A percentile compares a stretch with the other conserved stretches of the same genome.
These are phyloP conservation scores for Fulica atra DNA, from an alignment of 2,113 vertebrate species.

Conservation along the genomic window DNA sequence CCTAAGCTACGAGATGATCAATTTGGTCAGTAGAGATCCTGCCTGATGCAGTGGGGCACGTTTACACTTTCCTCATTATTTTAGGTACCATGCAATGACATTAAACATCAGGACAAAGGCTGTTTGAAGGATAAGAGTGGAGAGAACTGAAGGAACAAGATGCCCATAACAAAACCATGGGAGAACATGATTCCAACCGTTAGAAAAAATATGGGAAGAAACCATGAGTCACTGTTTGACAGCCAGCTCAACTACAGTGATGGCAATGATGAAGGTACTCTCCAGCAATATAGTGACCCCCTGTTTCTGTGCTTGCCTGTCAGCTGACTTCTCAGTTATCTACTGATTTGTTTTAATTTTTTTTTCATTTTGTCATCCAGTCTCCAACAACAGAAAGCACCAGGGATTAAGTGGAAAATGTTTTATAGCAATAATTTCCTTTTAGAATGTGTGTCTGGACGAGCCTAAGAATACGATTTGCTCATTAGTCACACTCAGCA, in stretches of 20 bases:
- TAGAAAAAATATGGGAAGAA: neutral
- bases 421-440: slow-evolving; percentile 16
- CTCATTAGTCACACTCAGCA: slow-evolving; percentile 23
- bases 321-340: neutral
- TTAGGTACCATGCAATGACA: neutral
- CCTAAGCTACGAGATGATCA: rapidly evolving
- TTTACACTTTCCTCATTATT: neutral
- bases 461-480: slow-evolving; percentile 28
- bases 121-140: neutral
- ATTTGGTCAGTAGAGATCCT: neutral
- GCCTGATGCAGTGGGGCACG: too few species aligned
- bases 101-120: too few species aligned
- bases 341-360: neutral
- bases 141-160: neutral
- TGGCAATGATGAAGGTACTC: neutral
- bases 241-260: neutral
- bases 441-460: neutral
- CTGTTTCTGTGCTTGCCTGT: neutral
- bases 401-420: neutral
- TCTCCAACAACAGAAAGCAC: neutral
- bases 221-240: neutral
- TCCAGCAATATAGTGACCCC: neutral
- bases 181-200: neutral
- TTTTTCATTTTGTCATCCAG: neutral
- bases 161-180: neutral